Base-by-base conservation (phyloP, 1,140 invertebrate species). In the Meloidogyne exigua region DNA sequence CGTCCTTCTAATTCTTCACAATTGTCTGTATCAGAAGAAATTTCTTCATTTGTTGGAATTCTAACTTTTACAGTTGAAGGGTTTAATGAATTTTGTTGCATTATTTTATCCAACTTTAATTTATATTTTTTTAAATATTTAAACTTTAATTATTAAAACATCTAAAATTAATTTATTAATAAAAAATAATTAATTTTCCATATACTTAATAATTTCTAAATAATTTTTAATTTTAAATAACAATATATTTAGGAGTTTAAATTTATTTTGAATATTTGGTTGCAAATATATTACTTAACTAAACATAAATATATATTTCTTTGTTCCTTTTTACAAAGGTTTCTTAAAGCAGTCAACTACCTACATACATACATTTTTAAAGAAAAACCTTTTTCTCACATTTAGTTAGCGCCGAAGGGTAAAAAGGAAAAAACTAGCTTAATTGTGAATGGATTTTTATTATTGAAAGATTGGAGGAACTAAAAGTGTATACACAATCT, bases 1-100 rank as follows among this genome's bases (percentile, higher is more conserved):
- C 81, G 76, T 26, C 73, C 84, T 57, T 82, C 81, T 64, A 82
- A 25, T 26, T 83, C 77, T 18, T 80, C 18, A 57, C 49, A 57
- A 57, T n/a, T 57, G 21, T 57, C 49, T 9, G 1, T n/a, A 57
- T 57, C 49, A 57, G 49, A 57, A 57, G 18, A 57, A 21, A n/a
- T n/a, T n/a, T 57, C 49, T 57, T n/a, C 49, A n/a, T 57, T 57
- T 57, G 49, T n/a, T 57, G 49, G 49, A 57, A 57, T 57, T 57
- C 49, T 13, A 44, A 44, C 49, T n/a, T 4, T 57, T n/a, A 57
- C 18, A n/a, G 18, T 57, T 57, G 49, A 57, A 5, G 49, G 5
- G 15, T 49, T 49, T 49, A 49, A n/a, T 0, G 49, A 57, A 57
- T 57, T 57, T 57, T n/a, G 1, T 57, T 18, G n/a, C 21, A n/a